phyloP scores from a whole-genome alignment of 1,140 invertebrate genomes.

The Conopomorpha cramerella region DNA sequence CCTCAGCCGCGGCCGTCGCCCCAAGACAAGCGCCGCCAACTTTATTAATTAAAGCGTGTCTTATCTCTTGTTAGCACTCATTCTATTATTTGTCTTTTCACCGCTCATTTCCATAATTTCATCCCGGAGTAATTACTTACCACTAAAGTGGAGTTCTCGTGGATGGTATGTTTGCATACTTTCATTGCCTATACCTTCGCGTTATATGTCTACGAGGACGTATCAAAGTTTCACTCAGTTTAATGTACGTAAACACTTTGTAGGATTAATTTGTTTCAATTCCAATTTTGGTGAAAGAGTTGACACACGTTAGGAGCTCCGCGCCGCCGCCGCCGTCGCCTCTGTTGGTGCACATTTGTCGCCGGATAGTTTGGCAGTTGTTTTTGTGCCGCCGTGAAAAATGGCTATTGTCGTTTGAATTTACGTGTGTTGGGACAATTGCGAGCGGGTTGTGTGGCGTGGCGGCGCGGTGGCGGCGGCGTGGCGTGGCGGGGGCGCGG shows the following conservation, averaged over 20 bases:
- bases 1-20: conserved; percentile 29
- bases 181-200: conserved; percentile 25
- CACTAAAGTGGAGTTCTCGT: conserved; percentile 35
- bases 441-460: conserved; percentile 18
- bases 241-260: too few relatives aligned
- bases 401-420: conserved; percentile 33
- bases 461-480: conserved; percentile 14
- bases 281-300: too few relatives aligned
- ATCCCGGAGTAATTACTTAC: conserved; percentile 52
- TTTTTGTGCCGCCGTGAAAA: conserved; percentile 19
- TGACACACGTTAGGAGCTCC: too few relatives aligned
- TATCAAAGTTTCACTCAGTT: too few relatives aligned
- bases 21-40: conserved; percentile 47
- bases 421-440: conserved; percentile 24
- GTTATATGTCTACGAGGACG: too few relatives aligned
- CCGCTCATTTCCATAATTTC: conserved; percentile 59
- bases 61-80: conserved; percentile 61
- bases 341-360: too few relatives aligned
- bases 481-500: conserved; percentile 20
- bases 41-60: conserved; percentile 61
- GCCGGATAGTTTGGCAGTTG: conserved; percentile 17
- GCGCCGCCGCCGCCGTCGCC: too few relatives aligned
- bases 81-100: conserved; percentile 61
- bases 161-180: conserved; percentile 49
- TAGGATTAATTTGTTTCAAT: too few relatives aligned